Base-by-base conservation (phyloP, 2,888 invertebrate genomes). In the Caenorhabditis zanzibari region DNA sequence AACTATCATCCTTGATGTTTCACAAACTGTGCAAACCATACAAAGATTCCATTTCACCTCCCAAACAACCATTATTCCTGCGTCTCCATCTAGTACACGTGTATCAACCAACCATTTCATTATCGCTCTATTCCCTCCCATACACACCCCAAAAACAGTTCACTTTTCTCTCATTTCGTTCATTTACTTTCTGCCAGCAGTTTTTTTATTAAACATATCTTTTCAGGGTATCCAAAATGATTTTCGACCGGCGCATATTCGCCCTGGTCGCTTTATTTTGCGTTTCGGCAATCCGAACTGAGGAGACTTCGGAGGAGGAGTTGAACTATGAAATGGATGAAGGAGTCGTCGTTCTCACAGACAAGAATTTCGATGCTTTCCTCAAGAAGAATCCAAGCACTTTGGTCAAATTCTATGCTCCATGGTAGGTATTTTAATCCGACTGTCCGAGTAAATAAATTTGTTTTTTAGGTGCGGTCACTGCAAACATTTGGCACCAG, bases 381-480 rank as follows among this genome's bases (percentile, higher is more conserved):
- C 71, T 92, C 49, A 85, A 89, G 64, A 76, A 90, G 68, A 89
- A 93, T 56, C 93, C 93, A 47, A 92, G 92, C 16, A 91, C 93
- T 16, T 92, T 94, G 41, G 93, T 94, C 19, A 94, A 94, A 89
- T 94, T 94, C 89, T 94, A 94, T 91, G 94, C 94, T n/a, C 94
- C 94, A 32, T 94, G 94, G 94, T 94, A 89, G 89, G 92, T 61
- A 64, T 86, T 71, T 58, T 47, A 32, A 32, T 1, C 16, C 24
- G 0, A 38, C 22, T 22, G 38, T 1, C 16, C 24, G 0, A 38
- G 22, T 22, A 22, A 61, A 22, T 5, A 12, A 38, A 22, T 61
- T 41, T 41, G 2, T 26, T 5, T 54, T 54, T 22, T 19, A 79
- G 83, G 80, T 94, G 94, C 91, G 94, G 94, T 7, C 94, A 94